Base-by-base conservation (phyloP, 1,140 invertebrate species). In the Acyrthosiphon pisum region DNA sequence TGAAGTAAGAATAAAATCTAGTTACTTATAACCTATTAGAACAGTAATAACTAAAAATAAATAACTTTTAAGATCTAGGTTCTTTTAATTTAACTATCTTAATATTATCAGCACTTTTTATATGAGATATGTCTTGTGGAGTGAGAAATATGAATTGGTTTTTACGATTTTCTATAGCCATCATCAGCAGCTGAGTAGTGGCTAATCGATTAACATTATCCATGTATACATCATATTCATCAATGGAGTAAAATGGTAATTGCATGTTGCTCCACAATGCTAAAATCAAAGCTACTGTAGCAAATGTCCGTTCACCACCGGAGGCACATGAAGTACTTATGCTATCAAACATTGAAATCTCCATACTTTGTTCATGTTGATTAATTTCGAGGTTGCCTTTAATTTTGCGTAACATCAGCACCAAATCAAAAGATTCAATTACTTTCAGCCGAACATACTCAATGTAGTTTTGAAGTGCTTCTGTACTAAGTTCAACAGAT, bases 211-310 rank as follows among this genome's bases (percentile, higher is more conserved):
- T 93, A 50, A 93, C 76, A 53, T 93, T 93, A 23, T 93, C 99
- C 98, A 99, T 99, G 95, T 99, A 99, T 0, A 99, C 99, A 95
- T 99, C 99, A 95, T 99, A 99, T 96, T 99, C 99, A 95, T 99
- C 99, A 84, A 99, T 96, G 95, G 99, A 98, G 95, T 98, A 97
- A 95, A 99, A 99, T 0, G 99, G 99, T 93, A 98, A 96, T 94
- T 97, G 97, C 94, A 98, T 97, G 91, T 97, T 97, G 83, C 98
- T 97, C 99, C 99, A 99, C 26, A 99, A 95, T 7, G 99, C 96
- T 94, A 99, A 96, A 93, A 99, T 97, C 94, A 99, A 98, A 35
- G 98, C 98, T 20, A 99, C 97, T 0, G 98, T 99, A 1, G 98
- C 97, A 95, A 98, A 99, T 9, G 99, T 99, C 83, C 98, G 96